Evolutionary conservation across 2,888 invertebrate species (phyloP).

Genomic region (Ceramica pisi): DNA sequence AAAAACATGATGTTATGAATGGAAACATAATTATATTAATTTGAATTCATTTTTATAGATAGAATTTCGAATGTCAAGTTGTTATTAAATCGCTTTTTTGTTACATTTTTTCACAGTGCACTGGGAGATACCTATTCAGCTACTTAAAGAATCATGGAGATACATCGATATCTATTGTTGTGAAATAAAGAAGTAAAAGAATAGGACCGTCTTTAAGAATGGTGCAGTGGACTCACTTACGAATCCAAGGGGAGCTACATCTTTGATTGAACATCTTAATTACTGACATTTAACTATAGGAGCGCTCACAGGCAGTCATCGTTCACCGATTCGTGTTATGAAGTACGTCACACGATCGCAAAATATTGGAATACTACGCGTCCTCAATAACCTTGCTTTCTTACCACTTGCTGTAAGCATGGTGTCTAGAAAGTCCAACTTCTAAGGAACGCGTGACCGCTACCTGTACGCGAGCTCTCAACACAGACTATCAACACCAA

Average conservation of each 20-base stretch:
- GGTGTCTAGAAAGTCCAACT: background rate
- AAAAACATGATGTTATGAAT: conserved; percentile 24
- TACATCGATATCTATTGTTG: conserved; percentile 24
- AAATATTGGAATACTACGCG: background rate
- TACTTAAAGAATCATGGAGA: conserved; percentile 25
- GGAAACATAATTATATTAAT: conserved; percentile 1
- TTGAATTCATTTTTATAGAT: background rate
- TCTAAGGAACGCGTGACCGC: background rate
- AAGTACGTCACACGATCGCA: background rate
- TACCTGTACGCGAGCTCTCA: conserved; percentile 3
- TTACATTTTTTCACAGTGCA: conserved; percentile 14
- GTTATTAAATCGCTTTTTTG: background rate
- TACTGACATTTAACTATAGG: conserved; percentile 34
- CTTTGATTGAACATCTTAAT: conserved; percentile 29
- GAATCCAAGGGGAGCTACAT: conserved; percentile 25
- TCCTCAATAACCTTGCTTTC: background rate
- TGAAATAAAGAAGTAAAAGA: conserved; percentile 17
- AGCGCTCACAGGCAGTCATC: conserved; percentile 6
- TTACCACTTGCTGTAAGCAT: background rate
- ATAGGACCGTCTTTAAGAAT: conserved; percentile 21
- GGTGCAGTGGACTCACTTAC: conserved; percentile 23
- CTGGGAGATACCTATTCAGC: conserved; percentile 44
- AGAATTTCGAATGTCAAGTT: background rate
- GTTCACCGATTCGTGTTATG: background rate
- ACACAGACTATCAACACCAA: conserved; percentile 20